Base-by-base conservation (phyloP, 2,888 invertebrate genomes). In the Leucophenga maculata region DNA sequence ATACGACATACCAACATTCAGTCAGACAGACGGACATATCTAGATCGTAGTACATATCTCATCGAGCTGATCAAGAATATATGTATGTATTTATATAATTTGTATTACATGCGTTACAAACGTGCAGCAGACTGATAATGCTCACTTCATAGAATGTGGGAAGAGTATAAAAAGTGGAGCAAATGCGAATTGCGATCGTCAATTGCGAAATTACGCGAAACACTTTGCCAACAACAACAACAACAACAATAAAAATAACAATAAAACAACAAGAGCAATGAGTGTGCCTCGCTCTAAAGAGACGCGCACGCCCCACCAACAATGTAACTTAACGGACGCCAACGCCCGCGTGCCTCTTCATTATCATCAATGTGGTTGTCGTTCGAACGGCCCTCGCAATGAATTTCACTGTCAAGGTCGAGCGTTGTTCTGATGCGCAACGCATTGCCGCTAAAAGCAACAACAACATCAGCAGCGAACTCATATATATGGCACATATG, bases 381-480 rank as follows among this genome's bases (percentile, higher is more conserved):
- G 20, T n/a, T 59, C 59, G 13, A 22, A 39, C 26, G 22, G 48
- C 14, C 52, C 26, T 52, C 46, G 62, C 44, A 62, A 72, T 80
- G 77, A 78, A 81, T 86, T 86, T 86, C 86, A 86, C 78, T 86
- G 86, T 81, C 86, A 86, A 86, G 86, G 86, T 86, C 86, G 86
- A 86, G 74, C 82, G 73, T 77, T 86, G 85, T 86, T 82, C 83
- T 81, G 80, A 85, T 80, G 81, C 82, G 81, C 81, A 76, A 81
- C 80, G 83, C 82, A 81, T 77, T 75, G 77, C 73, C 69, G 70
- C 62, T 62, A 48, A 64, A 70, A 54, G 65, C 68, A 18, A 46
- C 55, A 26, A 69, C 70, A 74, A 66, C 74, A 73, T n/a, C n/a
- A n/a, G 71, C 74, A 70, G 68, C 65, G 60, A 70, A 39, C 39